A percentile compares a stretch with the other conserved stretches of the same genome.
These are phyloP conservation scores for Plectrocnemia conspersa DNA, from an alignment of 1,140 invertebrate species.

Conservation along the genomic window DNA sequence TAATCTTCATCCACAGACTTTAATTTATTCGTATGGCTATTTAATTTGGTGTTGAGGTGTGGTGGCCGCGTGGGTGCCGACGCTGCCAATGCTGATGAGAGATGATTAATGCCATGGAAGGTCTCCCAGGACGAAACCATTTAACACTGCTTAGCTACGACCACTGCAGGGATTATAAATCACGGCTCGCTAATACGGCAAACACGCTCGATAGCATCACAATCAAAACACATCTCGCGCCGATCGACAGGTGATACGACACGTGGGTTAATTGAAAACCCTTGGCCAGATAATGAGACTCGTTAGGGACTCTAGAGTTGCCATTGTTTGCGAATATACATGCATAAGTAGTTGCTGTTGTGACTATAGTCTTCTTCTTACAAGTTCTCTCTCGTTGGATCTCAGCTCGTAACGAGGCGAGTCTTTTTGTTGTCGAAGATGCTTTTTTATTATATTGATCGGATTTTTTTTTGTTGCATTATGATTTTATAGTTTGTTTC, in stretches of 20 bases:
- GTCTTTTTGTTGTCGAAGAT: conserved; percentile 30
- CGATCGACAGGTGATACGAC: too few species aligned
- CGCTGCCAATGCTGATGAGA: conserved; percentile 15
- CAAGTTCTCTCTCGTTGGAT: too few species aligned
- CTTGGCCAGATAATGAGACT: neutral
- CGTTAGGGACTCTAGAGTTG: neutral
- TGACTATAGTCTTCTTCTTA: too few species aligned
- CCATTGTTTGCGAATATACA: too few species aligned
- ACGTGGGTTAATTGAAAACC: neutral
- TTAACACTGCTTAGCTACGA: conserved; percentile 9
- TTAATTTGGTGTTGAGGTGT: conserved; percentile 23
- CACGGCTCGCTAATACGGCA: neutral
- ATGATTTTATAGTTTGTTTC: conserved; percentile 33
- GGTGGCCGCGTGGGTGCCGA: conserved; percentile 14
- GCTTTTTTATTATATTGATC: conserved; percentile 37
- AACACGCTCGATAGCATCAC: neutral
- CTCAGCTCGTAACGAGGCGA: too few species aligned
- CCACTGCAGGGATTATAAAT: neutral
- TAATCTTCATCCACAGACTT: too few species aligned
- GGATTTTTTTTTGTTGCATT: conserved; percentile 35
- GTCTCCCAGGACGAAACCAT: conserved; percentile 19
- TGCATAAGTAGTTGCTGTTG: too few species aligned
- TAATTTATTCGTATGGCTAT: conserved; percentile 26
- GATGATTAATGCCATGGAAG: conserved; percentile 14
- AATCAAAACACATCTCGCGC: neutral